These are phyloP conservation scores for Ornithoptera priamus DNA, from an alignment of 2,888 invertebrate genomes.

Conservation along the genomic window DNA sequence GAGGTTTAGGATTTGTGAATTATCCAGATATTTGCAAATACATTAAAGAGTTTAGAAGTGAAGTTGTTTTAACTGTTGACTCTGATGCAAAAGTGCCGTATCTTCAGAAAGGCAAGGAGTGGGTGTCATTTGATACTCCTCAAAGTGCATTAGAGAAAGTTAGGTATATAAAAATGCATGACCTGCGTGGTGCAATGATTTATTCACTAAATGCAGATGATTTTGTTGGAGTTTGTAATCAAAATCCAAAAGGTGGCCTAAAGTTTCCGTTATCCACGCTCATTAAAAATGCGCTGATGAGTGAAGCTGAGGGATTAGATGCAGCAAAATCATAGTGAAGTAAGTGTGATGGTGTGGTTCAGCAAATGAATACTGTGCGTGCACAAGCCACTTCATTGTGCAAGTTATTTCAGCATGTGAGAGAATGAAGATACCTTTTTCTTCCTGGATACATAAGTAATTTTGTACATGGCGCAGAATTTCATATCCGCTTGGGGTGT, in stretches of 20 bases:
- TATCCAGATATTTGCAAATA: conserved; percentile 87
- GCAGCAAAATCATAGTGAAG: conserved; percentile 10
- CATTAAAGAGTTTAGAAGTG: conserved; percentile 68
- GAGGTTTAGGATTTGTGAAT: conserved; percentile 84
- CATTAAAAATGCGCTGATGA: conserved; percentile 46
- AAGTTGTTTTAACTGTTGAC: conserved; percentile 81
- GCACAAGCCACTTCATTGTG: conserved; percentile 1
- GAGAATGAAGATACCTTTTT: conserved; percentile 55
- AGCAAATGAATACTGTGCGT: conserved; percentile 15
- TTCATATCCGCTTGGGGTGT: conserved; percentile 51
- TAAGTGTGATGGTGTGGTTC: not conserved
- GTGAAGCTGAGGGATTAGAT: not conserved
- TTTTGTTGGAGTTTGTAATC: conserved; percentile 79
- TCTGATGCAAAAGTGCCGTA: conserved; percentile 87
- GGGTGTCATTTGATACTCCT: conserved; percentile 91
- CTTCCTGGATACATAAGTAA: conserved; percentile 70
- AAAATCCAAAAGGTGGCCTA: conserved; percentile 32
- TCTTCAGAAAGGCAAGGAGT: conserved; percentile 83
- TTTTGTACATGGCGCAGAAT: conserved; percentile 74
- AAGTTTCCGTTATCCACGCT: conserved; percentile 47
- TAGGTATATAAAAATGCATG: conserved; percentile 80
- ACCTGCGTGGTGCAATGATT: conserved; percentile 90
- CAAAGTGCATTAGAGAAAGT: conserved; percentile 86
- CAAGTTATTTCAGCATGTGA: conserved; percentile 16
- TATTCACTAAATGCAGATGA: conserved; percentile 92